Base-by-base conservation (phyloP, 2,113 vertebrate genomes). In the Phycodurus eques region DNA sequence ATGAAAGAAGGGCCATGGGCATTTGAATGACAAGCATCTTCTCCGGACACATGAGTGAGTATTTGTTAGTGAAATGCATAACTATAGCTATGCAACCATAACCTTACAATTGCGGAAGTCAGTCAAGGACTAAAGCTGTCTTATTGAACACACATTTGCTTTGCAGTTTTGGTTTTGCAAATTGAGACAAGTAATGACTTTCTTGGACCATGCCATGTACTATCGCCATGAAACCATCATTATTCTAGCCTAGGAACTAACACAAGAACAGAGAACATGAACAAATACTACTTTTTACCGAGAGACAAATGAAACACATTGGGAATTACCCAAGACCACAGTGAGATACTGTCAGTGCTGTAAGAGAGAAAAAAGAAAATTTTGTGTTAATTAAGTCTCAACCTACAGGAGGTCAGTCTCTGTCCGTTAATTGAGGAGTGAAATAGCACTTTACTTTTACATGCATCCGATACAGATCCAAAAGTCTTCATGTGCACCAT, bases 291-390 rank as follows among this genome's bases (percentile, higher is more conserved):
- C 77, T 64, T 80, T 84, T 72, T 68, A 79, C 76, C 68, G 75
- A 54, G 76, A 78, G 60, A 82, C 80, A 84, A 90, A 89, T 89
- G 79, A 80, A 87, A 83, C 76, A 84, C 80, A 80, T 82, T 82
- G 80, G 83, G 85, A 85, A 88, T 89, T 85, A 90, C 86, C 86
- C 83, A 86, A 82, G 88, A 89, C 79, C 86, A 87, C 71, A 73
- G 80, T 68, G 74, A 82, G 87, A 87, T 91, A 89, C 35, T 39
- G 35, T 39, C 35, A 90, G 91, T 88, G 75, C 83, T 78, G 75
- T 88, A 85, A 87, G 78, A 80, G 71, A 83, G 65, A 79, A 70
- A 64, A 75, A 82, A 83, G 79, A 80, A 76, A 83, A 80, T 83
- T 77, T 74, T 78, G 80, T 80, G 82, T 81, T 90, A 85, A 88